Conservation (phyloP, 2,113 vertebrate genomes). For the Stigmatopora nigra region DNA sequence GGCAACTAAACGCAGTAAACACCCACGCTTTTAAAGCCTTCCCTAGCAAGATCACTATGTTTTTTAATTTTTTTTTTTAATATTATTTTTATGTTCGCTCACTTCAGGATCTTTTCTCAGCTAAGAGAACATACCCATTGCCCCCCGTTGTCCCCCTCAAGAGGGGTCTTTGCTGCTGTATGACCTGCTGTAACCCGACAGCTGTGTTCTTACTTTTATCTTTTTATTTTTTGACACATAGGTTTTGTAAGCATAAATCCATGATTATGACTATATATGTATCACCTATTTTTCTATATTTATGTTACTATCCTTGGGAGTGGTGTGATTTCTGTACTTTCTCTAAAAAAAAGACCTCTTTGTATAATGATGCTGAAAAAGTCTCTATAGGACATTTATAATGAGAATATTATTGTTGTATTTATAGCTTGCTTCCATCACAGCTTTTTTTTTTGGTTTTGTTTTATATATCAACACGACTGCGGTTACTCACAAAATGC, state of each 20-base stretch:
- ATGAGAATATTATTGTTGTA: constrained; percentile 40
- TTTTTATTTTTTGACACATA: constrained; percentile 53
- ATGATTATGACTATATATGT: constrained; percentile 49
- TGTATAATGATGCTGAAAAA: constrained; percentile 29
- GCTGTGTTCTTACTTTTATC: constrained; percentile 65
- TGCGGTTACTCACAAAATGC: constrained; percentile 24
- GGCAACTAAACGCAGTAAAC: constrained; percentile 29
- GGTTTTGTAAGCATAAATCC: constrained; percentile 59
- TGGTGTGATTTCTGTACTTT: constrained; percentile 59
- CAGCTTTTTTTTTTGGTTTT: constrained; percentile 9
- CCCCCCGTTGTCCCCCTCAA: constrained; percentile 53
- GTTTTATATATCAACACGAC: constrained; percentile 13
- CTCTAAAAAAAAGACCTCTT: constrained; percentile 36
- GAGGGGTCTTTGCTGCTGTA: constrained; percentile 70
- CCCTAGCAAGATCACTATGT: constrained; percentile 40
- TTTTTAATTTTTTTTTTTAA: not conserved
- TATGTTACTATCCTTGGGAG: constrained; percentile 60
- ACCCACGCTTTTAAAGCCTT: constrained; percentile 49
- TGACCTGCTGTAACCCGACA: constrained; percentile 60
- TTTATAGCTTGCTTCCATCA: constrained; percentile 40
- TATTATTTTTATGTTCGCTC: constrained; percentile 21
- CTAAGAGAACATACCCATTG: constrained; percentile 66
- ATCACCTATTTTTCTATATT: constrained; percentile 63
- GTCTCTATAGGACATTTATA: constrained; percentile 34
- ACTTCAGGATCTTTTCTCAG: constrained; percentile 60